phyloP scores from a whole-genome alignment of 2,113 vertebrate species.

The Malaclemys terrapin region DNA sequence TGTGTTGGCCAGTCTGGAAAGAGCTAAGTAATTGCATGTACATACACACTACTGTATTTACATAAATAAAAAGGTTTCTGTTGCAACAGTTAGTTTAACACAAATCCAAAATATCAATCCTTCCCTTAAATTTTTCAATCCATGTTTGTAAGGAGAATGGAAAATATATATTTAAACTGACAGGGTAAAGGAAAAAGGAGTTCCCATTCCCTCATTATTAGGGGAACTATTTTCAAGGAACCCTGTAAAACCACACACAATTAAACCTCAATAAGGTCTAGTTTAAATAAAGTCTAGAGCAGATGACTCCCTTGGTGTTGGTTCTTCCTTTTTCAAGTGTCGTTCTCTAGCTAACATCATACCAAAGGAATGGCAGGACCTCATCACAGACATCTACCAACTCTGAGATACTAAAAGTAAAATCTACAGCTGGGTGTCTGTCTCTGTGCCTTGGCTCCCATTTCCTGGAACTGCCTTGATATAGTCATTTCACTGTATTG shows the following conservation, averaged over 20 bases:
- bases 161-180: neutral
- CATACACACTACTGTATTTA: neutral
- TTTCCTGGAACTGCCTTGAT: neutral
- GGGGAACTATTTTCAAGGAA: neutral
- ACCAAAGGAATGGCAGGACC: neutral
- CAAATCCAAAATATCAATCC: too few relatives aligned
- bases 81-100: too few relatives aligned
- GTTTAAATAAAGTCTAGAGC: neutral
- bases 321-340: neutral
- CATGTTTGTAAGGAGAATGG: neutral
- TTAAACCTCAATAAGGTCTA: neutral
- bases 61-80: neutral
- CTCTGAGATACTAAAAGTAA: neutral
- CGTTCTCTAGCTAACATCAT: neutral
- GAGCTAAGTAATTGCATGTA: slow-evolving; percentile 6
- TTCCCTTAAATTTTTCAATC: neutral
- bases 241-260: neutral
- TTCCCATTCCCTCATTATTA: neutral
- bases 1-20: neutral
- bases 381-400: neutral
- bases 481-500: neutral
- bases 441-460: neutral
- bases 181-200: neutral
- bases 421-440: neutral
- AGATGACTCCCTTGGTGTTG: neutral